A percentile compares a stretch with the other conserved stretches of the same genome.
These are phyloP conservation scores for Heptranchias perlo DNA, from an alignment of 2,113 vertebrate species.

Conservation along the genomic window DNA sequence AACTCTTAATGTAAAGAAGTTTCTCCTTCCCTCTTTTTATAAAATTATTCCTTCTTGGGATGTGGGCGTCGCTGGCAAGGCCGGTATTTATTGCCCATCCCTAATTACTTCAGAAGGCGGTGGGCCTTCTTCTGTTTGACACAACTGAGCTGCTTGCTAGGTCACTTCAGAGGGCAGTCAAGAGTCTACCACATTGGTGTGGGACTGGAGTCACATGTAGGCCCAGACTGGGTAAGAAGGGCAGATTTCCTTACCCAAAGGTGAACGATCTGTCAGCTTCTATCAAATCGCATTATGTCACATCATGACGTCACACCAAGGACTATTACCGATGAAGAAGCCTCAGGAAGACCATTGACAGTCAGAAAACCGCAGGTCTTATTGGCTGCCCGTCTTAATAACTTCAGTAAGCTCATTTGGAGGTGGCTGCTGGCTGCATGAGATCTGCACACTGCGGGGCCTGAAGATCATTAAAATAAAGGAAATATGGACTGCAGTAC, in stretches of 20 bases:
- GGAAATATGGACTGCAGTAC: background rate
- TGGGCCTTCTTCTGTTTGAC: background rate
- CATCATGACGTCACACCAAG: background rate
- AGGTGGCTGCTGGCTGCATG: background rate
- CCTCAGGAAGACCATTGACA: background rate
- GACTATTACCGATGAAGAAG: background rate
- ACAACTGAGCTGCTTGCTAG: background rate
- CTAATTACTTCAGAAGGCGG: background rate
- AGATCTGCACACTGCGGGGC: background rate
- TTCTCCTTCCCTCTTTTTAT: too few species aligned
- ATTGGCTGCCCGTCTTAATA: background rate
- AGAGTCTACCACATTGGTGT: background rate
- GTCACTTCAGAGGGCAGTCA: background rate
- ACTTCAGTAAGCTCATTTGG: background rate
- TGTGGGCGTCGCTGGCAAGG: background rate
- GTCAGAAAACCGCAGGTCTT: background rate
- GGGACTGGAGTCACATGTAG: background rate
- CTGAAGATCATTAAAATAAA: background rate
- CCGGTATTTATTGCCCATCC: background rate
- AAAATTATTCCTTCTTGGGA: background rate
- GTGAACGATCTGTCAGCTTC: background rate
- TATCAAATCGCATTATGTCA: background rate
- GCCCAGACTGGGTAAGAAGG: background rate
- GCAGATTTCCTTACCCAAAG: background rate
- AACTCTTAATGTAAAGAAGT: too few species aligned